Base-by-base conservation (phyloP, 2,888 invertebrate genomes). In the Polyommatus iphigenia region DNA sequence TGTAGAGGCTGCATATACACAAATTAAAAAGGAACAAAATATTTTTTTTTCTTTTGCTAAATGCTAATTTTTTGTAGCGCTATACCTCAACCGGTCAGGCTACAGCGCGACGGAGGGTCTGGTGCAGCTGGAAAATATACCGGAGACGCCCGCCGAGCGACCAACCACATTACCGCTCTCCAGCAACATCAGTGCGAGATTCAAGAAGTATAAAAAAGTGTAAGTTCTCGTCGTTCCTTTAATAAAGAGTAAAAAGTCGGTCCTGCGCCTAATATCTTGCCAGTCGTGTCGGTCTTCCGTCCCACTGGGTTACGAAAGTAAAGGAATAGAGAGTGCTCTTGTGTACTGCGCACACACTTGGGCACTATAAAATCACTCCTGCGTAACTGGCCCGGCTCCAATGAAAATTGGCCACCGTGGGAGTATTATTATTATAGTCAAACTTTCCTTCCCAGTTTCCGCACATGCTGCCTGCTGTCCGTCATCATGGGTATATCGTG, bases 401-500 rank as follows among this genome's bases (percentile, higher is more conserved):
- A 24, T 24, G n/a, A n/a, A 24, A 24, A 24, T 2, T 24, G 24
- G 24, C 24, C 1, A 24, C 24, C 24, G 24, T 24, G 24, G 24
- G 24, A 24, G 24, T 24, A 32, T 32, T 32, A 32, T 32, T 32
- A 32, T 32, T 32, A 32, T 32, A 5, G 32, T 32, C 32, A 32
- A 32, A 32, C 24, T 24, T 24, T 24, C 62, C 15, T 41, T n/a
- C 84, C 80, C 81, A 95, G 95, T 78, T 95, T 95, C 83, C 92
- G 95, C 10, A 94, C 95, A 76, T 95, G 95, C 82, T 90, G 95
- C 80, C 89, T 96, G 62, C 90, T 97, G 7, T 96, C 96, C 78
- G 90, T 95, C 79, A 94, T 96, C 80, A 96, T 96, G 95, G 96
- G 96, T 0, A 88, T 96, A 10, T 96, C 96, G 76, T 97, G 97